These are phyloP conservation scores for Latrodectus elegans DNA, from an alignment of 2,888 invertebrate species.

Conservation along the genomic window DNA sequence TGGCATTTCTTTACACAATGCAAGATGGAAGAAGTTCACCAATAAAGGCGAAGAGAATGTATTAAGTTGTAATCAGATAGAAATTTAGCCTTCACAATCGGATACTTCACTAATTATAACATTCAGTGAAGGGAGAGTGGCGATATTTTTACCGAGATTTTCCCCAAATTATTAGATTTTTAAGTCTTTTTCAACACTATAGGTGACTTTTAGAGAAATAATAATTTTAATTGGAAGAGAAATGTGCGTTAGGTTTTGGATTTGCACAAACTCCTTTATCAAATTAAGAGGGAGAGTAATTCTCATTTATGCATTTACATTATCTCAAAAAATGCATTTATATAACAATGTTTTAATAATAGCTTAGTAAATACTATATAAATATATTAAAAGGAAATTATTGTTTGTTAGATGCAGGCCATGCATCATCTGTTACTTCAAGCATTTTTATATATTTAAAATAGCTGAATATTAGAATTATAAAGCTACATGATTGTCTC, in stretches of 20 bases:
- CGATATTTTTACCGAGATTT: constrained; percentile 19
- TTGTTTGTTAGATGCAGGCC: too few species aligned
- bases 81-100: constrained; percentile 1
- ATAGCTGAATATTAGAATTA: too few species aligned
- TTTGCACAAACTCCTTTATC: not conserved
- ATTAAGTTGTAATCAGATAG: constrained; percentile 57
- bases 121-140: constrained; percentile 9
- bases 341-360: not conserved
- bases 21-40: not conserved
- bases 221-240: not conserved
- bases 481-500: too few species aligned
- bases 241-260: not conserved
- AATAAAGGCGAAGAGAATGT: constrained; percentile 16
- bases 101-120: constrained; percentile 47
- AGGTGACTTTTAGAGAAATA: not conserved
- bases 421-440: too few species aligned
- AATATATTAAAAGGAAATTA: too few species aligned
- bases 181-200: not conserved
- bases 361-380: too few species aligned
- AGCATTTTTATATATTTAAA: too few species aligned
- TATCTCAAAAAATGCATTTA: constrained; percentile 19
- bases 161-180: not conserved
- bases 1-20: constrained; percentile 30
- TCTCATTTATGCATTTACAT: constrained; percentile 1
- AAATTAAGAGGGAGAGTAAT: not conserved